Percentiles rank a stretch among this genome's conserved stretches.
phyloP scores from a whole-genome alignment of 2,888 invertebrate genomes.

The Thumatha senex region DNA sequence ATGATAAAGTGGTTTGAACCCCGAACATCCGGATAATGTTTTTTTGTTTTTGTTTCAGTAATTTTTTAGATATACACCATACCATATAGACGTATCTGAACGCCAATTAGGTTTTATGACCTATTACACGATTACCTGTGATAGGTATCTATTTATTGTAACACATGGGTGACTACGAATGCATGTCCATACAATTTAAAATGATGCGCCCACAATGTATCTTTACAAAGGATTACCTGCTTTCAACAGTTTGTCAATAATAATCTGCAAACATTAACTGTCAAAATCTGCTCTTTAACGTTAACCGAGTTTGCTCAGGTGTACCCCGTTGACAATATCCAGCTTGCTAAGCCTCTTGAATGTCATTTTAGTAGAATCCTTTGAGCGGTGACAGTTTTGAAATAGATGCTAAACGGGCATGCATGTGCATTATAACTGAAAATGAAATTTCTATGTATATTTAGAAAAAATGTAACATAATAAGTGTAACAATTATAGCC shows the following conservation, averaged over 20 bases:
- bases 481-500: neutral
- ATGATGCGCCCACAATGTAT: constrained; percentile 42
- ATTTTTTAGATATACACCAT: too few relatives aligned
- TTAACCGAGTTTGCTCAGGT: constrained; percentile 75
- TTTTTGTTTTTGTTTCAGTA: too few relatives aligned
- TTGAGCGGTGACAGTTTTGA: constrained; percentile 42
- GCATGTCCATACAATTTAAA: neutral
- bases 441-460: neutral
- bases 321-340: constrained; percentile 55
- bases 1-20: too few relatives aligned
- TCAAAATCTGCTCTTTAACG: constrained; percentile 77
- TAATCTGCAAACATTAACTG: constrained; percentile 79
- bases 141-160: neutral
- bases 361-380: constrained; percentile 41
- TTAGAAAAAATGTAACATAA: too few relatives aligned
- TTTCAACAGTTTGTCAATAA: constrained; percentile 73
- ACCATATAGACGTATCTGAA: too few relatives aligned
- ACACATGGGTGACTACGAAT: neutral
- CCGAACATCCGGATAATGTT: too few relatives aligned
- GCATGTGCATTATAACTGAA: constrained; percentile 5
- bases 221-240: constrained; percentile 72
- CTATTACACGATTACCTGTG: too few relatives aligned
- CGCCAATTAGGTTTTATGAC: too few relatives aligned
- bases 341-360: constrained; percentile 57
- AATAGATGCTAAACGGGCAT: constrained; percentile 34